Evolutionary conservation across 2,888 invertebrate species (phyloP).

Genomic region (Eupithecia subumbrata): DNA sequence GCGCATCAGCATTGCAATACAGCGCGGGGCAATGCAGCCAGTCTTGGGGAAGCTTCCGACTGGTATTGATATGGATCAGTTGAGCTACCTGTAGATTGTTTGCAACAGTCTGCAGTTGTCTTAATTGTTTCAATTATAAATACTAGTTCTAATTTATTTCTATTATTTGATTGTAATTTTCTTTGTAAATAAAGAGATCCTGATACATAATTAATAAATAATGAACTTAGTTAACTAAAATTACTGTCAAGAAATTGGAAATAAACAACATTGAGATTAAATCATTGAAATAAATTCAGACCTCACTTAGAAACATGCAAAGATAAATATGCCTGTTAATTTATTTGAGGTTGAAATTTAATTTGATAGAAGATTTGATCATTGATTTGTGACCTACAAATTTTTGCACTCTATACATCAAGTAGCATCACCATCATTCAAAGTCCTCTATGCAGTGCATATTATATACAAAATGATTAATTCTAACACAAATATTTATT

Average conservation of each 20-base stretch:
- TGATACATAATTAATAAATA: conserved; percentile 7
- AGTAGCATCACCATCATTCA: conserved; percentile 49
- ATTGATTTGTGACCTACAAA: conserved; percentile 45
- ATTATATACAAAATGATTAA: conserved; percentile 57
- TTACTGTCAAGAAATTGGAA: conserved; percentile 3
- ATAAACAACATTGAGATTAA: not conserved
- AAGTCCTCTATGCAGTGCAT: conserved; percentile 42
- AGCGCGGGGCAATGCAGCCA: no score
- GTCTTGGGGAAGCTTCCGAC: no score
- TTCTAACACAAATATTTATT: conserved; percentile 55
- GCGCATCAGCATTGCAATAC: no score
- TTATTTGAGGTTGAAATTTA: not conserved
- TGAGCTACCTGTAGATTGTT: no score
- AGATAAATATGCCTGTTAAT: not conserved
- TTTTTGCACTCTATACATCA: conserved; percentile 44
- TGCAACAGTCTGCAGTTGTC: no score
- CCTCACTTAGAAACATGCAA: not conserved
- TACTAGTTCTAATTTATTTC: no score
- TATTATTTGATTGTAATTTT: no score
- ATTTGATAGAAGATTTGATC: conserved; percentile 21
- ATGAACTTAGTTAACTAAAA: conserved; percentile 36
- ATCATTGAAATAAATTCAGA: conserved; percentile 2
- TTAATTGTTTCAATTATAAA: no score
- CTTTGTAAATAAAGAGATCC: no score
- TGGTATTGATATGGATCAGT: no score